Conservation (phyloP, 1,140 invertebrate genomes). For the Diachasma alloeum region DNA sequence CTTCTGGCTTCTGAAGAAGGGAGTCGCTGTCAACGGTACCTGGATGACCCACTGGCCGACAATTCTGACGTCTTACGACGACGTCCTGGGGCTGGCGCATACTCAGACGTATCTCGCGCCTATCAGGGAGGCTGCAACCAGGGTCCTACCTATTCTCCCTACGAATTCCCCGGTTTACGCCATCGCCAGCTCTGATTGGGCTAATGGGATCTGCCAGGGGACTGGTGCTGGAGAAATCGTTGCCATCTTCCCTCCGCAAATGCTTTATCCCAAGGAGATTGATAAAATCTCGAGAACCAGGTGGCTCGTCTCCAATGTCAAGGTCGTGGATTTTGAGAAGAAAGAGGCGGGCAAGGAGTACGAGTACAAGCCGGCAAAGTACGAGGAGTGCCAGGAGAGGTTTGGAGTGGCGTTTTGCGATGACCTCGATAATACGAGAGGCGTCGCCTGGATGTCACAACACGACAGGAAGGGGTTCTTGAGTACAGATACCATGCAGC, state of each 20-base stretch:
- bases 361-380: slow-evolving; percentile 50
- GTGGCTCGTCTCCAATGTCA: slow-evolving; percentile 38
- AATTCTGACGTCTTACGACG: slow-evolving; percentile 36
- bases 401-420: slow-evolving; percentile 57
- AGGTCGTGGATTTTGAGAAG: slow-evolving; percentile 38
- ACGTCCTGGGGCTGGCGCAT: slow-evolving; percentile 50
- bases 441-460: neutral
- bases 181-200: slow-evolving; percentile 51
- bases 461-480: neutral
- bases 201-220: slow-evolving; percentile 61
- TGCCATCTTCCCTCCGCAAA: slow-evolving; percentile 57
- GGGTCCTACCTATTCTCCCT: slow-evolving; percentile 51
- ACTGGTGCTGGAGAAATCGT: slow-evolving; percentile 61
- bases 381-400: slow-evolving; percentile 50
- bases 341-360: slow-evolving; percentile 41
- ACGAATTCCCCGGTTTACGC: slow-evolving; percentile 56
- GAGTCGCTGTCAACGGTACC: slow-evolving; percentile 52
- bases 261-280: slow-evolving; percentile 50
- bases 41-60: slow-evolving; percentile 62
- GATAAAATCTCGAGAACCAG: slow-evolving; percentile 53
- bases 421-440: slow-evolving; percentile 28
- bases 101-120: slow-evolving; percentile 54
- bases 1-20: slow-evolving; percentile 45
- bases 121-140: slow-evolving; percentile 55
- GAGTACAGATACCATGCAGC: slow-evolving; percentile 24